phyloP scores from a whole-genome alignment of 2,113 vertebrate genomes.

The Catagonus wagneri region DNA sequence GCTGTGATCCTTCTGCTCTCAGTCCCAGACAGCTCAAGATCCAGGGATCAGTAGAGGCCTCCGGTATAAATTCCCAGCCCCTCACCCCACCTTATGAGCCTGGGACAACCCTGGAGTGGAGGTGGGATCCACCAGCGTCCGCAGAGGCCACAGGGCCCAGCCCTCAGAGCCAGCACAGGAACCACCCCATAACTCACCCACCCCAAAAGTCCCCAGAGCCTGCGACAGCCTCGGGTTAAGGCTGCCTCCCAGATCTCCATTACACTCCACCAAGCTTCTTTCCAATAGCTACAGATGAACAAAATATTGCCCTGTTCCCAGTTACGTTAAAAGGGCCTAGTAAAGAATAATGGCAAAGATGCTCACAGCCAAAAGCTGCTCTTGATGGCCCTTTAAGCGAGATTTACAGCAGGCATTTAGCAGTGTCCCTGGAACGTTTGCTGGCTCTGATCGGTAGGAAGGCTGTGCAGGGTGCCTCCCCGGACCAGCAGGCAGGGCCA shows the following conservation, averaged over 20 bases:
- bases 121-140: not conserved
- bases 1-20: not conserved
- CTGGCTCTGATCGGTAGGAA: conserved; percentile 83
- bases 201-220: not conserved
- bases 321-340: conserved; percentile 85
- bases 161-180: not conserved
- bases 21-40: not conserved
- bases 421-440: conserved; percentile 85
- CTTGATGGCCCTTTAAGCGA: conserved; percentile 86
- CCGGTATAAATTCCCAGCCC: not conserved
- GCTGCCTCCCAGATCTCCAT: not conserved
- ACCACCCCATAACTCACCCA: not conserved
- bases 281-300: conserved; percentile 82
- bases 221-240: not conserved
- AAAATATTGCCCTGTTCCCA: conserved; percentile 86
- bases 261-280: conserved; percentile 59
- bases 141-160: not conserved
- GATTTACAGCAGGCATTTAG: conserved; percentile 89
- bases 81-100: not conserved
- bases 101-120: not conserved
- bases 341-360: conserved; percentile 87
- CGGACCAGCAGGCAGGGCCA: conserved; percentile 66
- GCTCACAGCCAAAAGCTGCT: conserved; percentile 86
- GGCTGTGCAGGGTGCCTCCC: conserved; percentile 66
- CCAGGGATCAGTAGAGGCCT: not conserved